phyloP scores from a whole-genome alignment of 2,797 vertebrate genomes.

The Spinus pinus region DNA sequence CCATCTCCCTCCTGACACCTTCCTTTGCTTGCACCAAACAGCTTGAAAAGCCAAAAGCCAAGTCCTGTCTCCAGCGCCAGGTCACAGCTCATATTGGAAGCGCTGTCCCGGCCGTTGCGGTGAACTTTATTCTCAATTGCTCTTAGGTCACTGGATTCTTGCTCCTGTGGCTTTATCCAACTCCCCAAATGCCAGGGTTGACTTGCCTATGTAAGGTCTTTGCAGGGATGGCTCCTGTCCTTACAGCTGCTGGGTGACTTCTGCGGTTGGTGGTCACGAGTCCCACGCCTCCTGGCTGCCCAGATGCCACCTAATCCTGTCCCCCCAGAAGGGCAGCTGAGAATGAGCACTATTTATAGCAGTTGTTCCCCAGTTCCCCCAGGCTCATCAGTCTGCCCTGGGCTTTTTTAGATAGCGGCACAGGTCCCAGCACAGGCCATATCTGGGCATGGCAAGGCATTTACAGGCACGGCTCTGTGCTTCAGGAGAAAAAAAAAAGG shows the following conservation, averaged over 20 bases:
- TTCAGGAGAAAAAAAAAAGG: background rate
- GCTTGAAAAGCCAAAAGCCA: background rate
- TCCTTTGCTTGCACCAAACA: background rate
- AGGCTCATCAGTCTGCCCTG: slow-evolving; percentile 11
- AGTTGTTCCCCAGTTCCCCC: slow-evolving; percentile 4
- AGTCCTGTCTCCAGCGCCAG: background rate
- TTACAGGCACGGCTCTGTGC: background rate
- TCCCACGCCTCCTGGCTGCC: slow-evolving; percentile 47
- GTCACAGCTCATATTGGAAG: slow-evolving; percentile 27
- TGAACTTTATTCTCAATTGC: slow-evolving; percentile 58
- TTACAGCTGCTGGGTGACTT: slow-evolving; percentile 71
- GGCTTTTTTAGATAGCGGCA: slow-evolving; percentile 63
- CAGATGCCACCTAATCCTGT: slow-evolving; percentile 72
- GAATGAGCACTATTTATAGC: slow-evolving; percentile 76
- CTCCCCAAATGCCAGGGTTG: slow-evolving; percentile 57
- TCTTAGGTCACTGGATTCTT: slow-evolving; percentile 66
- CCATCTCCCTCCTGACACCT: background rate
- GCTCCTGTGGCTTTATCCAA: background rate
- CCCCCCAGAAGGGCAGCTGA: slow-evolving; percentile 77
- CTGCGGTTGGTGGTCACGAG: slow-evolving; percentile 56
- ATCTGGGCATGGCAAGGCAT: slow-evolving; percentile 69
- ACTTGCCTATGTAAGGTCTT: slow-evolving; percentile 68
- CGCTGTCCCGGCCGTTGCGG: accelerated
- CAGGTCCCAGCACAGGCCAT: slow-evolving; percentile 63
- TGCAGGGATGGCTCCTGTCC: background rate